These are phyloP conservation scores for Eudyptes chrysolophus DNA, from an alignment of 2,113 vertebrate species.

Conservation along the genomic window DNA sequence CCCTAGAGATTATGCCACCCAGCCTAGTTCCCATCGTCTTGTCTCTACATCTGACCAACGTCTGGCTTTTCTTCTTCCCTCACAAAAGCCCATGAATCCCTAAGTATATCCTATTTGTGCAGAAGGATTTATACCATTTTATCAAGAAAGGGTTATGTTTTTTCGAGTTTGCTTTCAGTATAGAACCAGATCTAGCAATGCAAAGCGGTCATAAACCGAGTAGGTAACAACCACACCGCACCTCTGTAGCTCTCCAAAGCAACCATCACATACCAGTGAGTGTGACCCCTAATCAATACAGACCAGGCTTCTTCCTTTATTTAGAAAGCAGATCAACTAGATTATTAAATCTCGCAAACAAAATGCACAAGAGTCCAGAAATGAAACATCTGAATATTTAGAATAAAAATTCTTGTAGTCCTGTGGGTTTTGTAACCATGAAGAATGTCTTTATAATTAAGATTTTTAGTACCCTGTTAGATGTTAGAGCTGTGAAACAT, in stretches of 20 bases:
- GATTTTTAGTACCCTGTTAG: not conserved
- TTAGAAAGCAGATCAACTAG: not conserved
- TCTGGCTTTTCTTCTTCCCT: not conserved
- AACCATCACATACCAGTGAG: not conserved
- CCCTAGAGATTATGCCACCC: not conserved
- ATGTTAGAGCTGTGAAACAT: constrained; percentile 45
- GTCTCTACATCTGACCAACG: not conserved
- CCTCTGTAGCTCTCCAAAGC: not conserved
- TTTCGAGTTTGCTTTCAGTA: not conserved
- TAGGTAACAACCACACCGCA: not conserved
- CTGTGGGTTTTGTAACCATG: not conserved
- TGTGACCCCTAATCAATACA: not conserved
- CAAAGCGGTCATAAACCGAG: not conserved
- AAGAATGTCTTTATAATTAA: constrained; percentile 20
- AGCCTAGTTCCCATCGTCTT: not conserved
- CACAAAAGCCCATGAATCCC: not conserved
- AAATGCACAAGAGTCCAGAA: not conserved
- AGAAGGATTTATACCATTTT: not conserved
- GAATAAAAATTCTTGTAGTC: constrained; percentile 22
- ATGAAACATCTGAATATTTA: not conserved
- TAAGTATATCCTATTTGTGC: not conserved
- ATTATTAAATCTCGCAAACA: not conserved
- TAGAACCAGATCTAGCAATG: not conserved
- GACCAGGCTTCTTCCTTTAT: not conserved
- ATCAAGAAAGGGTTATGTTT: not conserved